Evolutionary conservation across 1,140 invertebrate species (phyloP).

Genomic region (Trigoniulus corallinus): DNA sequence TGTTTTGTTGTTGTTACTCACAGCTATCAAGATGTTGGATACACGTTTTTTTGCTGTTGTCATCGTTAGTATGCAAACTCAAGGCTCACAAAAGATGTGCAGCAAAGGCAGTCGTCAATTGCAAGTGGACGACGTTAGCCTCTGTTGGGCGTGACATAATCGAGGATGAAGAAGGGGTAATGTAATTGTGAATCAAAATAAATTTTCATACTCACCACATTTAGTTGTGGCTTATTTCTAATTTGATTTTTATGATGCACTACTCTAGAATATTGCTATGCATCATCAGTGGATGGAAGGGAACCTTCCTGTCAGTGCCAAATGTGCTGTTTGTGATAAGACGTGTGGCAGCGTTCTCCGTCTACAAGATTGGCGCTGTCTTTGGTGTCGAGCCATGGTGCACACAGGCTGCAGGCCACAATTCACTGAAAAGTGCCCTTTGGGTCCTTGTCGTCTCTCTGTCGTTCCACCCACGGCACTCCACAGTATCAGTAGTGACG

Average conservation of each 20-base stretch:
- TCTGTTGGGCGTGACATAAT: slow-evolving; percentile 85
- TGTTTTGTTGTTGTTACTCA: slow-evolving; percentile 3
- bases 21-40: background rate
- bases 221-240: too few relatives aligned
- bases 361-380: slow-evolving; percentile 86
- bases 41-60: background rate
- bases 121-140: slow-evolving; percentile 91
- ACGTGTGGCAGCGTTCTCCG: slow-evolving; percentile 89
- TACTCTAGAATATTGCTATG: slow-evolving; percentile 84
- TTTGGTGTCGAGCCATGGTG: slow-evolving; percentile 87
- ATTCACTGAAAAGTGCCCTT: slow-evolving; percentile 47
- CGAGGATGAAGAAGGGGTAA: slow-evolving; percentile 77
- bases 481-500: slow-evolving; percentile 69
- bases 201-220: background rate
- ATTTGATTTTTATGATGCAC: too few relatives aligned
- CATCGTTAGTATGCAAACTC: slow-evolving; percentile 65
- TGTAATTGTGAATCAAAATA: too few relatives aligned
- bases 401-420: slow-evolving; percentile 70
- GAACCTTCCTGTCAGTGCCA: slow-evolving; percentile 83
- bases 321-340: slow-evolving; percentile 87
- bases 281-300: slow-evolving; percentile 97
- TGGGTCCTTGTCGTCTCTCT: slow-evolving; percentile 72
- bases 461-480: slow-evolving; percentile 83
- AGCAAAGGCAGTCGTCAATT: slow-evolving; percentile 75
- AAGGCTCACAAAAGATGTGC: slow-evolving; percentile 91